A percentile compares a stretch with the other conserved stretches of the same genome.
Conservation (phyloP, 2,113 vertebrate genomes). For the Ceyx cyanopectus region DNA sequence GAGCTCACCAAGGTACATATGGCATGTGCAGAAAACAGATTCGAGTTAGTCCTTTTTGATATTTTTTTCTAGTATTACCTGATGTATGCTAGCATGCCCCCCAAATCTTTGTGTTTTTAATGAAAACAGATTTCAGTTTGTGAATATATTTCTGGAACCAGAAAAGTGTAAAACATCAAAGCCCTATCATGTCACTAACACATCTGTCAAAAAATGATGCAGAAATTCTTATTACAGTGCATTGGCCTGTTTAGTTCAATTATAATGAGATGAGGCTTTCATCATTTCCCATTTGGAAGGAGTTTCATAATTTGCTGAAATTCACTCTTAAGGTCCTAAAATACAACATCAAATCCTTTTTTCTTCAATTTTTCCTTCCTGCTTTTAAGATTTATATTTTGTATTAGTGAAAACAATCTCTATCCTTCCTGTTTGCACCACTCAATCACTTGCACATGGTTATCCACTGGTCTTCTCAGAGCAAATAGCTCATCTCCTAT, state of each 20-base stretch:
- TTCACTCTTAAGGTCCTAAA: not conserved
- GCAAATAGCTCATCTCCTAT: not conserved
- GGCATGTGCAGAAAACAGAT: not conserved
- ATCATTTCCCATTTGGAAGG: constrained; percentile 22
- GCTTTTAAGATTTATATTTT: not conserved
- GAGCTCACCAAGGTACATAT: not conserved
- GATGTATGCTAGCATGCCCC: fast-evolving
- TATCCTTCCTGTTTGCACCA: not conserved
- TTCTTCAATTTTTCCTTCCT: not conserved
- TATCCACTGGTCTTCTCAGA: not conserved
- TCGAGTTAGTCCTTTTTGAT: not conserved
- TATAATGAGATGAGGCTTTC: constrained; percentile 41
- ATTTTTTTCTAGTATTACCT: not conserved
- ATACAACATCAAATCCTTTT: not conserved
- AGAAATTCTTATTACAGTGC: constrained; percentile 1
- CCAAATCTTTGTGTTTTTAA: not conserved
- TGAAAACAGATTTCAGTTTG: not conserved
- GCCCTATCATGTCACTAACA: not conserved
- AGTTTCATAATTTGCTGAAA: constrained; percentile 9
- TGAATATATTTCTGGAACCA: constrained; percentile 7
- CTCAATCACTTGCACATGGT: not conserved
- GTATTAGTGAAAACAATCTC: not conserved
- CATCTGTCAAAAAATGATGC: not conserved
- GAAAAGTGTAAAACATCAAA: constrained; percentile 33
- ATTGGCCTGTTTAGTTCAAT: constrained; percentile 35